Evolutionary conservation across 2,888 invertebrate genomes (phyloP).

Genomic region (Netelia melanura): DNA sequence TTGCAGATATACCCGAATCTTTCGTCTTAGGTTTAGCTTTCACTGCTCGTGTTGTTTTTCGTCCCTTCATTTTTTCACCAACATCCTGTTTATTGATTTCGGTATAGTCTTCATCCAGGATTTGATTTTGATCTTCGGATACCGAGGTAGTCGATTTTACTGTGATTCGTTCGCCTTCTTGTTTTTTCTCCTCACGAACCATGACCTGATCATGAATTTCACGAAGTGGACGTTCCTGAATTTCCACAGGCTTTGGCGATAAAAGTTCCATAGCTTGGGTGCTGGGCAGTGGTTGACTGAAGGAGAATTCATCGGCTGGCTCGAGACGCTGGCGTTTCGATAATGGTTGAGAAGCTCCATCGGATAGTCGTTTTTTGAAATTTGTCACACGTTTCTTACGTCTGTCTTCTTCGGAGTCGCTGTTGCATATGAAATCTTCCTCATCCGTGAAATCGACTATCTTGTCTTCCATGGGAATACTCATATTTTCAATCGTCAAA

Average conservation of each 20-base stretch:
- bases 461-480: not conserved
- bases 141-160: constrained; percentile 54
- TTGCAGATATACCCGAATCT: constrained; percentile 57
- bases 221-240: not conserved
- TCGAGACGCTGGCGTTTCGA: constrained; percentile 51
- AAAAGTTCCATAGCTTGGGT: not conserved
- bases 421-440: constrained; percentile 90
- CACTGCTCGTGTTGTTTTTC: not conserved
- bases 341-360: constrained; percentile 60
- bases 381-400: constrained; percentile 86
- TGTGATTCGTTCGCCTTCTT: not conserved
- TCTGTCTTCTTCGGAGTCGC: constrained; percentile 88
- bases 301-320: constrained; percentile 35
- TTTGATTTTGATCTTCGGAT: constrained; percentile 4
- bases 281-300: constrained; percentile 38
- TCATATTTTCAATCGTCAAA: constrained; percentile 62
- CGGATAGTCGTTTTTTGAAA: constrained; percentile 85
- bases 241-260: not conserved
- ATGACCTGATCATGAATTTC: not conserved
- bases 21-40: constrained; percentile 20
- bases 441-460: constrained; percentile 85
- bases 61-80: constrained; percentile 55
- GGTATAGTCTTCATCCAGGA: constrained; percentile 23
- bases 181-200: constrained; percentile 16
- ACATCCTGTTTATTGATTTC: constrained; percentile 33